Percentiles rank a stretch among this genome's conserved stretches.
phyloP scores from a whole-genome alignment of 2,797 vertebrate species.

The Tenualosa thibaudeaui region DNA sequence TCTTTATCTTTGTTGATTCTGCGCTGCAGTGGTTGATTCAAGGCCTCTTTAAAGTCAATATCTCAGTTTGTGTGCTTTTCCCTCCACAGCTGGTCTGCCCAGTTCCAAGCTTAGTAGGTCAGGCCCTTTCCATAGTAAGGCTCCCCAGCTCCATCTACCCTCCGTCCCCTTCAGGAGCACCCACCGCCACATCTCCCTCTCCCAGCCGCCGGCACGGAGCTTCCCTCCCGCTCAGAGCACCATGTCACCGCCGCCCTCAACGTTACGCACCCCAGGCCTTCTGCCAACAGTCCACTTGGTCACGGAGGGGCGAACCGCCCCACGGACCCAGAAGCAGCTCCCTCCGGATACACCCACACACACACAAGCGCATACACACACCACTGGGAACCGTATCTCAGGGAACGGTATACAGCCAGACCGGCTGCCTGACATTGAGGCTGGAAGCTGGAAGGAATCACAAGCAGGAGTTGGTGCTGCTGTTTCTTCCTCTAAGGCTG shows the following conservation, averaged over 20 bases:
- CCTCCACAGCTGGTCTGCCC: slow-evolving; percentile 43
- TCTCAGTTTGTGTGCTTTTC: slow-evolving; percentile 31
- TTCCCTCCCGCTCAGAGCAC: neutral
- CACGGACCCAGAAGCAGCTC: neutral
- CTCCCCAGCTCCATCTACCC: slow-evolving; percentile 67
- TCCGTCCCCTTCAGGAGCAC: slow-evolving; percentile 55
- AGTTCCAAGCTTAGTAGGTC: slow-evolving; percentile 47
- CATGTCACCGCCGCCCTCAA: slow-evolving; percentile 31
- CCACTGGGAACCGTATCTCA: neutral
- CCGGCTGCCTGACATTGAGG: neutral
- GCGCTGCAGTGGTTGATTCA: no score
- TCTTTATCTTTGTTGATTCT: no score
- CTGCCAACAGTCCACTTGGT: slow-evolving; percentile 37
- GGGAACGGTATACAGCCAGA: neutral
- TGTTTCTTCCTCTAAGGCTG: neutral
- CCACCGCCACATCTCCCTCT: slow-evolving; percentile 56
- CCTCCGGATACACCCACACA: neutral
- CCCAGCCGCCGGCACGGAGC: slow-evolving; percentile 26
- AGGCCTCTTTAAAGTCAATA: neutral
- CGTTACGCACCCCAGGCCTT: neutral
- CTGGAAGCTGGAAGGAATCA: neutral
- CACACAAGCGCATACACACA: slow-evolving; percentile 1
- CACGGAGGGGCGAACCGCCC: slow-evolving; percentile 56
- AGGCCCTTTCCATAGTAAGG: slow-evolving; percentile 32
- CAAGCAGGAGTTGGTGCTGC: neutral